Evolutionary conservation across 1,140 invertebrate genomes (phyloP).

Genomic region (Papilio dardanus): DNA sequence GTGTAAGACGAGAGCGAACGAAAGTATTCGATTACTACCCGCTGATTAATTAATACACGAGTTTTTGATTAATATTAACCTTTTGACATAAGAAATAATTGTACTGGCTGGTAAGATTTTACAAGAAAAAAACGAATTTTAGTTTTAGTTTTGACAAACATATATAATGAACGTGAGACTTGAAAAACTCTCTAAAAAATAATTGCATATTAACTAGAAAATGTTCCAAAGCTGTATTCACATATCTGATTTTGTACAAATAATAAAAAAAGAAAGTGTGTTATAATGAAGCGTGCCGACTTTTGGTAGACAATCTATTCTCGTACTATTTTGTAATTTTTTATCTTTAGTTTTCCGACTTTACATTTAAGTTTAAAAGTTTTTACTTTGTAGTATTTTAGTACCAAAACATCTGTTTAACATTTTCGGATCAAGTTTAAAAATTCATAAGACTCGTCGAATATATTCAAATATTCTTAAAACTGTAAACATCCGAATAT

Average conservation of each 20-base stretch:
- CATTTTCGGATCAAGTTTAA: not conserved
- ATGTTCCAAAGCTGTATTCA: not conserved
- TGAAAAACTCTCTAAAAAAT: too few relatives aligned
- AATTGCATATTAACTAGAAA: too few relatives aligned
- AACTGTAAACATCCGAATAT: not conserved
- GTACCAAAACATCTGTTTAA: too few relatives aligned
- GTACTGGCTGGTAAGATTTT: not conserved
- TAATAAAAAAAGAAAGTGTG: not conserved
- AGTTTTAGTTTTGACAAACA: not conserved
- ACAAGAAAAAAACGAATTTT: not conserved
- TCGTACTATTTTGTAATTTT: not conserved
- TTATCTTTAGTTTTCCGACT: not conserved
- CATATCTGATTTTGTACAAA: not conserved
- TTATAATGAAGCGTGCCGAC: not conserved
- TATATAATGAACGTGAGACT: too few relatives aligned
- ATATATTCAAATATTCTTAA: not conserved
- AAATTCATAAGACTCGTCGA: not conserved
- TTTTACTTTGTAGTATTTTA: too few relatives aligned
- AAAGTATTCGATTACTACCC: conserved; percentile 58
- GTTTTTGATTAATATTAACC: conserved; percentile 25
- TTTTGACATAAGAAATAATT: conserved; percentile 24
- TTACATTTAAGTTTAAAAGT: too few relatives aligned
- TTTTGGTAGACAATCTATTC: not conserved
- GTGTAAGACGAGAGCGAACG: conserved; percentile 67
- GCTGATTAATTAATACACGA: not conserved